A percentile compares a stretch with the other conserved stretches of the same genome.
phyloP scores from a whole-genome alignment of 2,888 invertebrate genomes.

The Sylvicola cinctus region DNA sequence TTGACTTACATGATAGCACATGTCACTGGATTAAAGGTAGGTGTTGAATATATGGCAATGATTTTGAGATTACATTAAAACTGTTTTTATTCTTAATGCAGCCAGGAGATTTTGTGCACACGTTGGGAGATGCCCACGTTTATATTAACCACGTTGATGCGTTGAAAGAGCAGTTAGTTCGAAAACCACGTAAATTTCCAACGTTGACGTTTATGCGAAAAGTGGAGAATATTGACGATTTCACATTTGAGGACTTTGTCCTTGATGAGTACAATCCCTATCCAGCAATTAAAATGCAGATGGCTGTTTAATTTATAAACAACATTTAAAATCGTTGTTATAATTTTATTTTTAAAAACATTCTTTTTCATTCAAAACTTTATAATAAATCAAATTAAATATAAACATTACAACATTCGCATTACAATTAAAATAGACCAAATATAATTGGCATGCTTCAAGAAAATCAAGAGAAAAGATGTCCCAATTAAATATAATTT shows the following conservation, averaged over 20 bases:
- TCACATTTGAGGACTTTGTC: slow-evolving; percentile 68
- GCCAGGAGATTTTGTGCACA: slow-evolving; percentile 87
- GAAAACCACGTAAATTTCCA: slow-evolving; percentile 33
- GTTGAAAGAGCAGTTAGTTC: slow-evolving; percentile 48
- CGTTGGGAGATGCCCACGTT: slow-evolving; percentile 88
- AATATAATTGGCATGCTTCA: too few relatives aligned
- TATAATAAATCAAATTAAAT: too few relatives aligned
- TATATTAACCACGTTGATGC: slow-evolving; percentile 79
- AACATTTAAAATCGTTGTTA: background rate
- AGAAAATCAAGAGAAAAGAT: too few relatives aligned
- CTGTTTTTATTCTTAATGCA: slow-evolving; percentile 21
- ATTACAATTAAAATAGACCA: too few relatives aligned
- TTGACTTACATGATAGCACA: slow-evolving; percentile 93
- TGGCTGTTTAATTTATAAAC: slow-evolving; percentile 49
- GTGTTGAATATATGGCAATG: slow-evolving; percentile 6
- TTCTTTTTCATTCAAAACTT: background rate
- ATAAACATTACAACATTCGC: too few relatives aligned
- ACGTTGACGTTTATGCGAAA: slow-evolving; percentile 52
- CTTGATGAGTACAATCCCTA: slow-evolving; percentile 70
- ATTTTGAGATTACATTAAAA: background rate
- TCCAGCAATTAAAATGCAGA: slow-evolving; percentile 77
- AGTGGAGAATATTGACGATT: slow-evolving; percentile 66
- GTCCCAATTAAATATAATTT: too few relatives aligned
- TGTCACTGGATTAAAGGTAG: slow-evolving; percentile 69
- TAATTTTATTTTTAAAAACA: background rate